Percentiles rank a stretch among this genome's conserved stretches.
phyloP scores from a whole-genome alignment of 2,797 vertebrate species.

The Spheniscus humboldti region DNA sequence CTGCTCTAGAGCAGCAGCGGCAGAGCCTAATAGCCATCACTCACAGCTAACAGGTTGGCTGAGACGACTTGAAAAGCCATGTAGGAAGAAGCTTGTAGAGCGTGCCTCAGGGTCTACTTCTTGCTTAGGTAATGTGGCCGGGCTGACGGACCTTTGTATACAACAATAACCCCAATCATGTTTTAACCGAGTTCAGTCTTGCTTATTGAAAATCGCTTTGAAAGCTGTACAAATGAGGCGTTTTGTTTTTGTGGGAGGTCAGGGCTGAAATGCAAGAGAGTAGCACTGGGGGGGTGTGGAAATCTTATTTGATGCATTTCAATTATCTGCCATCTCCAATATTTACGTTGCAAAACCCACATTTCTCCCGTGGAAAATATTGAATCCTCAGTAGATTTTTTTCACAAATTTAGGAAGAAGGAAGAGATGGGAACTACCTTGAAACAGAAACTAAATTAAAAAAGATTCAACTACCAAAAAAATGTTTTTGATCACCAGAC shows the following conservation, averaged over 20 bases:
- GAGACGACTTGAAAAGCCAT: not conserved
- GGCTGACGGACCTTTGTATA: not conserved
- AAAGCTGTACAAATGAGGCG: not conserved
- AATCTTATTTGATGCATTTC: not conserved
- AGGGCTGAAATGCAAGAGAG: not conserved
- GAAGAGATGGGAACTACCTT: not conserved
- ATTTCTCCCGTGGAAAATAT: not conserved
- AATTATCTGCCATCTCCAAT: not conserved
- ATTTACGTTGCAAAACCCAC: not conserved
- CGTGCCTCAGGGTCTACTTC: not conserved
- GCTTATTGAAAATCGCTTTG: not conserved
- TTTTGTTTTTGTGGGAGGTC: not conserved
- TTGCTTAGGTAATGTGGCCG: not conserved
- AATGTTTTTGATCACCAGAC: not conserved
- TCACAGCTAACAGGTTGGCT: not conserved
- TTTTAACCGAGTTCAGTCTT: not conserved
- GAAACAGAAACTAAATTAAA: not conserved
- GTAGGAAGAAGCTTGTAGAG: not conserved
- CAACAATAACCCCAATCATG: not conserved
- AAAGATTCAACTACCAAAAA: not conserved
- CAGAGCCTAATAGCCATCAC: not conserved
- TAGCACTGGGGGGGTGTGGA: not conserved
- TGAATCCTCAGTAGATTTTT: not conserved
- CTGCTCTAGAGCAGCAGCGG: not conserved
- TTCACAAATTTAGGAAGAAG: not conserved